Evolutionary conservation across 2,797 vertebrate species (phyloP).

Genomic region (Momotus momota): DNA sequence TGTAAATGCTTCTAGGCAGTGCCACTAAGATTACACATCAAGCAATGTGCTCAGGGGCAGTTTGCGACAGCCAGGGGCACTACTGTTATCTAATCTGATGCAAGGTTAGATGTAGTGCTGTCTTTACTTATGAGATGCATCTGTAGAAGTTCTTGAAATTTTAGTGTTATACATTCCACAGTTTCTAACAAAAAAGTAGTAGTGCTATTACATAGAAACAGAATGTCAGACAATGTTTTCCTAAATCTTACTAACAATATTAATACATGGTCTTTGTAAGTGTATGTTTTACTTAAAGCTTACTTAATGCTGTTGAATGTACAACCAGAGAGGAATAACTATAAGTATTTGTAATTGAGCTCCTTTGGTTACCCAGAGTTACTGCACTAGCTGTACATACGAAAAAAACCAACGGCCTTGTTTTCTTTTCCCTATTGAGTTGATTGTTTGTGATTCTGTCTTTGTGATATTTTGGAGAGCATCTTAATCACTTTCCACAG

Average conservation of each 20-base stretch:
- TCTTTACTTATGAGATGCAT: neutral
- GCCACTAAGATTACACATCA: neutral
- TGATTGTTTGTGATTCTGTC: neutral
- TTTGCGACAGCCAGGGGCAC: neutral
- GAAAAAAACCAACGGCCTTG: neutral
- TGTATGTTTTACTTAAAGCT: neutral
- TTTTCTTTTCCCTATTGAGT: neutral
- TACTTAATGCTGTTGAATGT: neutral
- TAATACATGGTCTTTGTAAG: neutral
- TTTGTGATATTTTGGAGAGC: neutral
- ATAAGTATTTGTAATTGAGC: neutral
- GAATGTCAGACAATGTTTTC: neutral
- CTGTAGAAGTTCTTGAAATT: neutral
- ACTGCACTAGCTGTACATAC: neutral
- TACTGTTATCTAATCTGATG: neutral
- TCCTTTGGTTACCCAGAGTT: neutral
- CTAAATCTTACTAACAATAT: neutral
- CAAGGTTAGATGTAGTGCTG: neutral
- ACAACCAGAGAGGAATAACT: neutral
- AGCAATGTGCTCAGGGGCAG: neutral
- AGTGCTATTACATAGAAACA: neutral
- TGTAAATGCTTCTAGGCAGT: neutral
- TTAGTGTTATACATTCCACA: neutral
- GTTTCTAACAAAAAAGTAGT: neutral
- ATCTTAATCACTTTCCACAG: neutral